A percentile compares a stretch with the other conserved stretches of the same genome.
These are phyloP conservation scores for Solenopsis fugax DNA, from an alignment of 1,140 invertebrate genomes.

Conservation along the genomic window DNA sequence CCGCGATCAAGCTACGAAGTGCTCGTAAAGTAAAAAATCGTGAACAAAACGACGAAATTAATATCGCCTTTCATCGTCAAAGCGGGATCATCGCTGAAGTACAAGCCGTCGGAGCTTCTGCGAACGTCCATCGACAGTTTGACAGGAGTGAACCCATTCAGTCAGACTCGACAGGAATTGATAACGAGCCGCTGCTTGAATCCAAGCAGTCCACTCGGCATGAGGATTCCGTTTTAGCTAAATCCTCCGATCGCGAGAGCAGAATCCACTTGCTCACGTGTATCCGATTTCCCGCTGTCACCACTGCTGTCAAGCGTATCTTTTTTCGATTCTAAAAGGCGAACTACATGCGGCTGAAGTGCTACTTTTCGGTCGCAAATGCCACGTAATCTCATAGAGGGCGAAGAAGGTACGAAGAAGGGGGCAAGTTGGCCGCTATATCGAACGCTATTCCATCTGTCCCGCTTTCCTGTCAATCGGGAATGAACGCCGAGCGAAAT, in stretches of 20 bases:
- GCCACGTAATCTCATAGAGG: slow-evolving; percentile 27
- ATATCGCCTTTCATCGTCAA: slow-evolving; percentile 11
- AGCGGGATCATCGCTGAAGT: slow-evolving; percentile 4
- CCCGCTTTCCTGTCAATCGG: slow-evolving; percentile 1
- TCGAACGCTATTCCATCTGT: slow-evolving; percentile 25
- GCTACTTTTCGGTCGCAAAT: slow-evolving; percentile 6
- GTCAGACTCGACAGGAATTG: slow-evolving; percentile 53
- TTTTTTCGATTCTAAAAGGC: slow-evolving; percentile 14
- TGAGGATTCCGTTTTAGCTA: slow-evolving; percentile 11
- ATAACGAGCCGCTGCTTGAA: slow-evolving; percentile 53
- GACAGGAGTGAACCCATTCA: slow-evolving; percentile 57
- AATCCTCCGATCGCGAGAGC: slow-evolving; percentile 14
- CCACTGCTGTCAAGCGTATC: slow-evolving; percentile 11
- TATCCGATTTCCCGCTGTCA: slow-evolving; percentile 10
- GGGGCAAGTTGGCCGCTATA: not conserved
- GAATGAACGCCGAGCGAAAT: slow-evolving; percentile 24
- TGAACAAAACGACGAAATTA: slow-evolving; percentile 35
- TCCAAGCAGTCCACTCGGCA: slow-evolving; percentile 33
- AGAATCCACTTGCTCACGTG: slow-evolving; percentile 5
- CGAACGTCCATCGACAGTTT: slow-evolving; percentile 39
- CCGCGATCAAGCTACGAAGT: not conserved
- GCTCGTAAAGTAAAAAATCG: not conserved
- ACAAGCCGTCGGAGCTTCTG: not conserved
- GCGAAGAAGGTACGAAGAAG: not conserved
- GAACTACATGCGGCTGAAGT: not conserved